Conservation (phyloP, 53 echinoderm and acorn worm species). For the Paelopatides confundens region DNA sequence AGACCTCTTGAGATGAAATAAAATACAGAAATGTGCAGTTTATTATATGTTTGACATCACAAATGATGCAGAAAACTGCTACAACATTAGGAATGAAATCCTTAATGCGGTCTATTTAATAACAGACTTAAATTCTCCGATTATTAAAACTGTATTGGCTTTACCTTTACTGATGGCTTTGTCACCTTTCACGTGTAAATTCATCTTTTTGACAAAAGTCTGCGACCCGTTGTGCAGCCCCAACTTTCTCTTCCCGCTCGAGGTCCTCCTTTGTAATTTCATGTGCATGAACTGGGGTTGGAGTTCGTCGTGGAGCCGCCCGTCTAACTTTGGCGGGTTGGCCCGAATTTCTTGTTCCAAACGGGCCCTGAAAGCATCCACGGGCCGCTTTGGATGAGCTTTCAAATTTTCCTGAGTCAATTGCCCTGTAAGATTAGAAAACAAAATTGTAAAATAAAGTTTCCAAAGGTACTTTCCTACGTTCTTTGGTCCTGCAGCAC, state of each 20-base stretch:
- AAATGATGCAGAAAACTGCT: no score
- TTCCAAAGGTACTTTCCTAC: no score
- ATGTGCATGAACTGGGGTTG: constrained; percentile 51
- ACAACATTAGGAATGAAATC: no score
- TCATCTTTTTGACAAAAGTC: constrained; percentile 55
- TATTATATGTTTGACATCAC: no score
- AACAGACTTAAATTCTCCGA: no score
- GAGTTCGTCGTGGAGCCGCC: constrained; percentile 30
- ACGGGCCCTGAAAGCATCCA: constrained; percentile 40
- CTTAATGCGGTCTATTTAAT: no score
- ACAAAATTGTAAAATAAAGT: no score
- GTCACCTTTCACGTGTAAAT: constrained; percentile 39
- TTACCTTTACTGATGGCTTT: constrained; percentile 10
- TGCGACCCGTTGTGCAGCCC: constrained; percentile 42
- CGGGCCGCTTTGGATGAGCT: constrained; percentile 24
- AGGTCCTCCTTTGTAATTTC: constrained; percentile 18
- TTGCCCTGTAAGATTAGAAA: neutral
- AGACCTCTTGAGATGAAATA: no score
- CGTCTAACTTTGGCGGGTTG: constrained; percentile 18
- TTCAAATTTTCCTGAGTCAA: constrained; percentile 40
- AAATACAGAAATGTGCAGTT: no score
- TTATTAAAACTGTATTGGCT: neutral
- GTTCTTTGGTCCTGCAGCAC: no score
- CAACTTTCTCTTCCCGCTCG: constrained; percentile 35
- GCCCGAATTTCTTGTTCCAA: constrained; percentile 43